Percentiles rank a stretch among this genome's conserved stretches.
Evolutionary conservation across 2,888 invertebrate genomes (phyloP).

Genomic region (Ormyrus pomaceus): DNA sequence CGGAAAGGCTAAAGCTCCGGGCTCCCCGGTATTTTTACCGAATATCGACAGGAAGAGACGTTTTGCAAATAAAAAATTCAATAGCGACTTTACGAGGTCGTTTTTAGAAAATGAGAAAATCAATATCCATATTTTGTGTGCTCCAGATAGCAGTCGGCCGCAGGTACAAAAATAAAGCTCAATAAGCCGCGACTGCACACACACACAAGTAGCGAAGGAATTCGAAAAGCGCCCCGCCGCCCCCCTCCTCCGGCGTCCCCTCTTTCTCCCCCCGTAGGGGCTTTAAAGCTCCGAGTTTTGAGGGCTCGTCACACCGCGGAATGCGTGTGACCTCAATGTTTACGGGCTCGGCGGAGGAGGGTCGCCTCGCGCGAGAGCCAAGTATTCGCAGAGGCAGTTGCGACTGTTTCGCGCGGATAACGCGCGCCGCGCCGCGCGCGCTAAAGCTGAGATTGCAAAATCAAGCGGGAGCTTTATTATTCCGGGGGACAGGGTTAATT

Average conservation of each 20-base stretch:
- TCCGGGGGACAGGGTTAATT: conserved; percentile 54
- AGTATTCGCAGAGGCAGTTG: background rate
- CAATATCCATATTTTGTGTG: conserved; percentile 40
- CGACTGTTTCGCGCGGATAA: conserved; percentile 31
- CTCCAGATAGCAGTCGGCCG: conserved; percentile 18
- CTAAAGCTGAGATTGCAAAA: conserved; percentile 25
- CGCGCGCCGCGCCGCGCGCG: background rate
- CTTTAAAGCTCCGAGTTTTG: background rate
- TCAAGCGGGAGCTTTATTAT: conserved; percentile 41
- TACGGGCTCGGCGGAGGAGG: background rate
- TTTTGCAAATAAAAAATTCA: conserved; percentile 50
- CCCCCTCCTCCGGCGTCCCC: too few relatives aligned
- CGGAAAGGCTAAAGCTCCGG: background rate
- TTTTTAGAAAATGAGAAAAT: conserved; percentile 50
- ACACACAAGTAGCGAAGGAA: background rate
- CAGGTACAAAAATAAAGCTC: conserved; percentile 25
- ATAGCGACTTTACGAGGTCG: conserved; percentile 38
- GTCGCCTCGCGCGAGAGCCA: background rate
- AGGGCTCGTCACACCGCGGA: background rate
- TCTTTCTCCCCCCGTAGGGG: background rate
- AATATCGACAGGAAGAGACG: conserved; percentile 38
- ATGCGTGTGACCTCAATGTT: background rate
- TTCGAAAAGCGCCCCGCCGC: background rate
- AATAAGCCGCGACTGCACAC: conserved; percentile 5
- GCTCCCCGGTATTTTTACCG: conserved; percentile 17